Conservation (phyloP, 1,140 invertebrate species). For the Asbolus verrucosus region DNA sequence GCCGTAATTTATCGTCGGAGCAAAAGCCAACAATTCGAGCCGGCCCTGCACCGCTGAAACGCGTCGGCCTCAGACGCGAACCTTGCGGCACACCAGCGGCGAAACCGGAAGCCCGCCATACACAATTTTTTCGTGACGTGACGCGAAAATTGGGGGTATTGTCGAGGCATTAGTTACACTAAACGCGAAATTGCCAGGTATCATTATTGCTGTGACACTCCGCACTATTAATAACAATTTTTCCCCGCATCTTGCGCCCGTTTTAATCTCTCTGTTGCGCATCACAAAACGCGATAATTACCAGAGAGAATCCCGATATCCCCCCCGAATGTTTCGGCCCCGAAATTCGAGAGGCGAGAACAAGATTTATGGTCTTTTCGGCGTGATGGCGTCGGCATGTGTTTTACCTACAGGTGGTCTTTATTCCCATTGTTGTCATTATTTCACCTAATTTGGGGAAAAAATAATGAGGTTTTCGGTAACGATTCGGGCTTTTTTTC, state of each 20-base stretch:
- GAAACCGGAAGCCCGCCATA: background rate
- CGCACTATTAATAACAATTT: constrained; percentile 23
- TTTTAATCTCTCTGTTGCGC: too few relatives aligned
- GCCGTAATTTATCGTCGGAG: too few relatives aligned
- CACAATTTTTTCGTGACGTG: background rate
- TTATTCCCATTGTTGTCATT: constrained; percentile 34
- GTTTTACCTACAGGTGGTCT: constrained; percentile 30
- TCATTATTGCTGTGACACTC: constrained; percentile 23
- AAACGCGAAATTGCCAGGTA: constrained; percentile 22
- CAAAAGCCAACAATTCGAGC: too few relatives aligned
- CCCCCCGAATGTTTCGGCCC: background rate
- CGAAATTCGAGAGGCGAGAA: constrained; percentile 12
- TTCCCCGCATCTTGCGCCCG: background rate
- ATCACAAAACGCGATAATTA: too few relatives aligned
- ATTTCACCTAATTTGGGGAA: constrained; percentile 39
- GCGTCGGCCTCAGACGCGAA: too few relatives aligned
- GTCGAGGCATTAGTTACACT: constrained; percentile 16
- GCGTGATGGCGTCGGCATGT: constrained; percentile 26
- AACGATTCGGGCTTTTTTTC: background rate
- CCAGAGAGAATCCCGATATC: background rate
- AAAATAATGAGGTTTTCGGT: constrained; percentile 30
- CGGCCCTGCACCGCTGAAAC: too few relatives aligned
- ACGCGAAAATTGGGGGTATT: background rate
- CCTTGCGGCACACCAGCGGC: too few relatives aligned
- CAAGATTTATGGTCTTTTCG: constrained; percentile 28